A percentile compares a stretch with the other conserved stretches of the same genome.
phyloP scores from a whole-genome alignment of 2,888 invertebrate genomes.

The Napeogenes inachia region DNA sequence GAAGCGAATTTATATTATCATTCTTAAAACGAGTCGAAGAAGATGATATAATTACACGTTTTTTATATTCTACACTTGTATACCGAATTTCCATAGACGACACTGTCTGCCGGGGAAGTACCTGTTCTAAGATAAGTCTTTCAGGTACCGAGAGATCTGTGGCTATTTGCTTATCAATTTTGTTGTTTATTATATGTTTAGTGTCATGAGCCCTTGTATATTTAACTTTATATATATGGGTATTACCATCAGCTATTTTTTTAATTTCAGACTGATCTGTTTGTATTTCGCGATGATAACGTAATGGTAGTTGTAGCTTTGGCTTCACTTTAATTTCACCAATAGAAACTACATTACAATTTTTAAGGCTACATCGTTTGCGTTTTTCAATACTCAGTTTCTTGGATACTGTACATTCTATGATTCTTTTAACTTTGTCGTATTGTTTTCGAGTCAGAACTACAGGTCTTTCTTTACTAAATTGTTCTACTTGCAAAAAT shows the following conservation, averaged over 20 bases:
- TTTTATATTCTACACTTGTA: conserved; percentile 41
- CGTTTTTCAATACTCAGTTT: conserved; percentile 28
- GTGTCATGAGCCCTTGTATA: conserved; percentile 4
- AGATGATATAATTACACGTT: conserved; percentile 45
- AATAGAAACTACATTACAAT: conserved; percentile 37
- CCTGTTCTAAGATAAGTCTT: conserved; percentile 9
- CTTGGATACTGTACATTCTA: conserved; percentile 39
- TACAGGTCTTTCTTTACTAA: conserved; percentile 51
- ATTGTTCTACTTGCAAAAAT: conserved; percentile 48
- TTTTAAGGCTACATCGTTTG: conserved; percentile 15
- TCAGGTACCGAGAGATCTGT: not conserved
- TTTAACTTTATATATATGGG: conserved; percentile 1
- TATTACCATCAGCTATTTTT: conserved; percentile 1
- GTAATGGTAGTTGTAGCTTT: conserved; percentile 12
- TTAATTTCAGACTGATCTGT: conserved; percentile 21
- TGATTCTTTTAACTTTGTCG: conserved; percentile 52
- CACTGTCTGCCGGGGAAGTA: conserved; percentile 35
- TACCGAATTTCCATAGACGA: conserved; percentile 53
- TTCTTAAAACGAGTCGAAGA: conserved; percentile 9
- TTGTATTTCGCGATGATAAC: conserved; percentile 26
- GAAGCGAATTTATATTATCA: not conserved
- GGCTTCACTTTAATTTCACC: conserved; percentile 38
- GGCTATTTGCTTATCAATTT: not conserved
- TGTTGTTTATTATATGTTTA: not conserved
- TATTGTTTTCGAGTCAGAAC: conserved; percentile 56